Percentiles rank a stretch among this genome's conserved stretches.
Evolutionary conservation across 2,888 invertebrate genomes (phyloP).

Genomic region (Cephus spinipes): DNA sequence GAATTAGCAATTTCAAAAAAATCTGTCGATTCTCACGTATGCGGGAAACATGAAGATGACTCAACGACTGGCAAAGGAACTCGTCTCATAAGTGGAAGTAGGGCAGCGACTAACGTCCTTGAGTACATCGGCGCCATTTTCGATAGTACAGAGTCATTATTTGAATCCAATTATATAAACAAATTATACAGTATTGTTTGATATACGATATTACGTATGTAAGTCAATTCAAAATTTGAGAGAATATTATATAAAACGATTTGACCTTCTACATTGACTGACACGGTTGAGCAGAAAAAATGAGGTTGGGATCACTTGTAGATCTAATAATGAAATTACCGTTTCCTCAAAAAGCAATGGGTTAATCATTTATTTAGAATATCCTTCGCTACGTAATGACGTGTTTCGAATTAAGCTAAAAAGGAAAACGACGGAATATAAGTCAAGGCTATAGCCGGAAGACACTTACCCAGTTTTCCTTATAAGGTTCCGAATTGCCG

Average conservation of each 20-base stretch:
- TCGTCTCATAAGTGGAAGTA: background rate
- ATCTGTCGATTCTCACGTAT: background rate
- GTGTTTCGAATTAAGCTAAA: slow-evolving; percentile 3
- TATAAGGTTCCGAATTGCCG: slow-evolving; percentile 51
- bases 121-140: background rate
- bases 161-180: background rate
- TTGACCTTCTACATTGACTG: background rate
- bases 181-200: background rate
- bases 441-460: slow-evolving; percentile 56
- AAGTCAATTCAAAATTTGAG: background rate
- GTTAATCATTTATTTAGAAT: background rate
- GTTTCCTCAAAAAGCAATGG: background rate
- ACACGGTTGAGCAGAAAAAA: background rate
- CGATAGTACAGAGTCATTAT: background rate
- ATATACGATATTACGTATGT: background rate
- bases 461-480: slow-evolving; percentile 61
- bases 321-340: background rate
- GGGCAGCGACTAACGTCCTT: background rate
- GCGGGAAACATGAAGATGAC: background rate
- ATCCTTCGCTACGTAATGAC: slow-evolving; percentile 2
- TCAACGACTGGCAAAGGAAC: background rate
- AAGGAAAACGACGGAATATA: slow-evolving; percentile 25
- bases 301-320: background rate
- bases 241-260: background rate
- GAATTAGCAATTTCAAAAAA: background rate